Base-by-base conservation (phyloP, 2,797 vertebrate genomes). In the Enteromius trimaculatus region DNA sequence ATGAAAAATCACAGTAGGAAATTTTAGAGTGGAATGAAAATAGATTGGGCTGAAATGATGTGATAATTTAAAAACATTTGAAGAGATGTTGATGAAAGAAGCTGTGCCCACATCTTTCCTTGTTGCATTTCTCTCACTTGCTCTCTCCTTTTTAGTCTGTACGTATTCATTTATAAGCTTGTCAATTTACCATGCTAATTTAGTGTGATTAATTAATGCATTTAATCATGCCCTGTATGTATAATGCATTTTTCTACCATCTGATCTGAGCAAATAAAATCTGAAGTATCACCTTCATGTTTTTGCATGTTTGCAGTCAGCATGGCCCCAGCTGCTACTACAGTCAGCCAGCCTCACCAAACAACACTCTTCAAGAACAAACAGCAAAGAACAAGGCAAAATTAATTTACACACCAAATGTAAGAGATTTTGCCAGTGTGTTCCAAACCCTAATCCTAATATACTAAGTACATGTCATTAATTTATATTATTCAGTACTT, bases 21-120 rank as follows among this genome's bases (percentile, higher is more conserved):
- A 60, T 68, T 80, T 72, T 71, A 77, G 79, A 39, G 23, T 13
- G 31, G 60, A 79, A 49, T 82, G 77, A 75, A 85, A 85, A 85
- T 79, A 79, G 66, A 74, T 23, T 58, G 44, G 14, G 47, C 17
- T 62, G 74, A 69, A 81, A 81, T 21, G 4, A 69, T 26, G 62
- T 80, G 78, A 69, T 80, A 55, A 85, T 81, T 85, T 70, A 71
- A 68, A 77, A 62, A 55, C 39, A 70, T 60, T 51, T 77, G 72
- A 81, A 77, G 72, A 68, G 72, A 81, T 77, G 72, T 23, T 70
- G 44, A 51, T 77, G 74, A 44, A 34, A 72, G 42, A 68, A 81
- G 47, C 83, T 74, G 53, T 53, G 71, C 77, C 81, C 39, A 72
- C 65, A 19, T 70, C 23, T n/a, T 47, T 34, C 53, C 31, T 47